phyloP scores from a whole-genome alignment of 2,113 vertebrate species.

The Xiphophorus maculatus region DNA sequence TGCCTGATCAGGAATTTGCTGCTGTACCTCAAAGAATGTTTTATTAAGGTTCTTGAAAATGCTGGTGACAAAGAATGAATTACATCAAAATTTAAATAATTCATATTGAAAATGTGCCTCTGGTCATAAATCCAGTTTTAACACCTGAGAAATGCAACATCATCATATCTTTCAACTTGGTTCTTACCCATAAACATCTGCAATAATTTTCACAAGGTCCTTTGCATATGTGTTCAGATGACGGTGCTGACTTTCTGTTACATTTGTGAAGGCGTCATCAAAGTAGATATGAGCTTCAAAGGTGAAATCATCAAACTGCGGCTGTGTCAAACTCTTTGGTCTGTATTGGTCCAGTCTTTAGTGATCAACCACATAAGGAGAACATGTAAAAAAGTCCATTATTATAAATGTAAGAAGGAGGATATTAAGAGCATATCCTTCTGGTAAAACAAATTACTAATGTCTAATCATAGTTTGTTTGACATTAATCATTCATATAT shows the following conservation, averaged over 20 bases:
- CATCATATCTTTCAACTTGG: neutral
- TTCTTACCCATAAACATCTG: constrained; percentile 67
- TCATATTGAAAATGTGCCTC: neutral
- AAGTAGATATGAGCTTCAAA: constrained; percentile 75
- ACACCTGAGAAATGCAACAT: neutral
- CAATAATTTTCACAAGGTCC: constrained; percentile 50
- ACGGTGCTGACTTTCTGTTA: constrained; percentile 9
- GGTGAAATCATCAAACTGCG: constrained; percentile 15
- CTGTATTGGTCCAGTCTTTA: constrained; percentile 76
- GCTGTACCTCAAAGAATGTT: constrained; percentile 37
- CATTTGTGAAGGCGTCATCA: constrained; percentile 64
- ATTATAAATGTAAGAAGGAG: too few relatives aligned
- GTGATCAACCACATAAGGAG: neutral
- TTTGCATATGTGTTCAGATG: constrained; percentile 63
- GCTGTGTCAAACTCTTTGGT: constrained; percentile 29
- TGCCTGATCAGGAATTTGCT: constrained; percentile 37
- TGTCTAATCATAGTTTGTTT: too few relatives aligned
- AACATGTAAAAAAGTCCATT: too few relatives aligned
- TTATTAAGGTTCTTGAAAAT: constrained; percentile 60
- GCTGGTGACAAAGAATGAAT: constrained; percentile 31
- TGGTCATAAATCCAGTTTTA: neutral
- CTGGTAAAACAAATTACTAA: too few relatives aligned
- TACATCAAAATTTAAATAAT: neutral
- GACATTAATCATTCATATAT: too few relatives aligned
- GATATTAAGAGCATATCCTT: too few relatives aligned